Evolutionary conservation across 1,140 invertebrate species (phyloP), one percentile per base, ranked within the genome.

Genomic region (Mizuhopecten yessoensis): DNA sequence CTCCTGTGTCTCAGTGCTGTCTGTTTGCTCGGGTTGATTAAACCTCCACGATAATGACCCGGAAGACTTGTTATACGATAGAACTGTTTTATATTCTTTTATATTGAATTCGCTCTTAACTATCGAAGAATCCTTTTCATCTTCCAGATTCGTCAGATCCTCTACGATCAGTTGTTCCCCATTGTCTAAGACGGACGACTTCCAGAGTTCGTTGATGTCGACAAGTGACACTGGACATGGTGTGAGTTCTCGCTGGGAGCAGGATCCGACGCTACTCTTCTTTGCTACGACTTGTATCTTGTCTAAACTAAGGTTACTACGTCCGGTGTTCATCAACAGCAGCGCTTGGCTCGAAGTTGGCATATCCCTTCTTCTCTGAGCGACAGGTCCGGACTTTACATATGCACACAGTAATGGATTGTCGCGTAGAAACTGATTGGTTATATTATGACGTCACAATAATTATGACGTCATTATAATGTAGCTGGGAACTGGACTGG

Each of bases 311-410:
- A n/a, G 20, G 23, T 20, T 34, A 23, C 17, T 49, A 20, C 87
- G 33, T 87, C 90, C 42, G 34, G 34, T 88, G 34, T 90, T 88
- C 33, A 88, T 90, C 20, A 92, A 36, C 33, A 92, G 88, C 87
- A 90, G 86, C 9, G 91, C 91, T 34, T 92, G 91, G 34, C 91
- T 92, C 33, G 91, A 92, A 15, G 91, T 92, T 7, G 91, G 91
- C 91, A 92, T 92, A 20, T 34, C 45, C 33, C 49, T 17, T 7
- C 57, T 17, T 17, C n/a, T 75, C 0, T 29, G n/a, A 75, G 11
- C 57, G n/a, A 29, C 57, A 75, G 11, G 23, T 9, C 57, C 57
- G n/a, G n/a, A n/a, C n/a, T n/a, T n/a, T n/a, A n/a, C n/a, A n/a
- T n/a, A n/a, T n/a, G n/a, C n/a, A n/a, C n/a, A n/a, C n/a, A n/a